Percentiles rank a stretch among this genome's conserved stretches.
Conservation (phyloP, 1,140 invertebrate genomes). For the Eumaeus atala region DNA sequence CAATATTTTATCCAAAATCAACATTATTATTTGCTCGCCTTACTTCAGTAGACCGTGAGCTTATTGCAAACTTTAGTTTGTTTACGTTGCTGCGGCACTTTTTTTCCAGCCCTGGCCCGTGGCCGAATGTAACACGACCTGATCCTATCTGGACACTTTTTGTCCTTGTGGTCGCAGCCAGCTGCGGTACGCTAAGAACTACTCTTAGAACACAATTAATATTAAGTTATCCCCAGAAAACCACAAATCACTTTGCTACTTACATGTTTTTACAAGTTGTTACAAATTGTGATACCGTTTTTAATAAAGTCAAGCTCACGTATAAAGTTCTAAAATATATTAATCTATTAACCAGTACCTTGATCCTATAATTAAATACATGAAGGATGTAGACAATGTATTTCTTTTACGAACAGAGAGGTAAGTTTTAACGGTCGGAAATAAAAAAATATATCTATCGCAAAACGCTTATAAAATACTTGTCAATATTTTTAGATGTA, state of each 20-base stretch:
- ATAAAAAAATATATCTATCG: too few species aligned
- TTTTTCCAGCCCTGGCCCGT: constrained; percentile 45
- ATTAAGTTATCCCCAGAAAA: constrained; percentile 4
- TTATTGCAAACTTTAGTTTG: constrained; percentile 26
- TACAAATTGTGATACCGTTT: background rate
- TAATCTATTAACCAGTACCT: too few species aligned
- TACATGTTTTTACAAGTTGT: too few species aligned
- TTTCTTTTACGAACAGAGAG: too few species aligned
- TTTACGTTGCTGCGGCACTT: constrained; percentile 54
- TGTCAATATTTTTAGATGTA: too few species aligned
- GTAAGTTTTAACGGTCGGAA: too few species aligned
- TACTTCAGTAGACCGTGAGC: constrained; percentile 20
- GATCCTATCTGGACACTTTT: constrained; percentile 67
- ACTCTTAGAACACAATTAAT: background rate
- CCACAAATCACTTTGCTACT: background rate
- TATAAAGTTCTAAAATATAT: too few species aligned
- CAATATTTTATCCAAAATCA: constrained; percentile 4
- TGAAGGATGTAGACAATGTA: too few species aligned
- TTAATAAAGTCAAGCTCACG: too few species aligned
- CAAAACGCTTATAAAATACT: too few species aligned
- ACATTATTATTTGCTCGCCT: constrained; percentile 1
- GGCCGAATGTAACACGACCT: constrained; percentile 65
- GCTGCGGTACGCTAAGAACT: constrained; percentile 37
- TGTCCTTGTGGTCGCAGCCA: constrained; percentile 65
- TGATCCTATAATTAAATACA: too few species aligned